phyloP scores from a whole-genome alignment of 2,113 vertebrate species.

The Toxostoma redivivum region DNA sequence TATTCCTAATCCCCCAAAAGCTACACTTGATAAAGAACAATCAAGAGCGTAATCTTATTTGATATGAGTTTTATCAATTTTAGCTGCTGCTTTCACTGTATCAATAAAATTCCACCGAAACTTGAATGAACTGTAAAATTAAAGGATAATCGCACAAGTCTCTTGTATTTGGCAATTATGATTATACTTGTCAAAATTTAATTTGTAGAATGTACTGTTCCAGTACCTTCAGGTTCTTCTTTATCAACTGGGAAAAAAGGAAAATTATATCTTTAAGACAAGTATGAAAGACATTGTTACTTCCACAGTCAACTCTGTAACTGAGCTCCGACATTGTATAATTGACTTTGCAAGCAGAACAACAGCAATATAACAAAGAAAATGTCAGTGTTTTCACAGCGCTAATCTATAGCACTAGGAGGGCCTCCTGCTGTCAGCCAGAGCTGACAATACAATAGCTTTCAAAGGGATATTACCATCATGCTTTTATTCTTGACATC shows the following conservation, averaged over 20 bases:
- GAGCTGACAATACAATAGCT: slow-evolving; percentile 81
- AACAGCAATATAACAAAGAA: slow-evolving; percentile 80
- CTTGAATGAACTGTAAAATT: slow-evolving; percentile 72
- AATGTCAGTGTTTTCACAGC: slow-evolving; percentile 80
- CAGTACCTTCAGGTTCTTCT: slow-evolving; percentile 53
- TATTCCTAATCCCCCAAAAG: slow-evolving; percentile 62
- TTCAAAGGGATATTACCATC: slow-evolving; percentile 82
- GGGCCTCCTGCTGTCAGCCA: slow-evolving; percentile 79
- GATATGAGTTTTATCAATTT: slow-evolving; percentile 60
- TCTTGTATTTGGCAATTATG: slow-evolving; percentile 63
- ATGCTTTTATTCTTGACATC: slow-evolving; percentile 82
- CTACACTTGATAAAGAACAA: slow-evolving; percentile 60
- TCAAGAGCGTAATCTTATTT: slow-evolving; percentile 59
- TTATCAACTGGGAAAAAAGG: slow-evolving; percentile 63
- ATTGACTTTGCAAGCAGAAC: slow-evolving; percentile 81
- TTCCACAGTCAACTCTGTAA: slow-evolving; percentile 78
- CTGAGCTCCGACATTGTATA: slow-evolving; percentile 77
- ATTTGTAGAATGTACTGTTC: slow-evolving; percentile 57
- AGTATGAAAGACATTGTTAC: slow-evolving; percentile 72
- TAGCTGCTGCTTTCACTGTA: slow-evolving; percentile 58
- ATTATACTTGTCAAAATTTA: slow-evolving; percentile 67
- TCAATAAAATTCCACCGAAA: slow-evolving; percentile 60
- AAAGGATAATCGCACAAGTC: slow-evolving; percentile 58
- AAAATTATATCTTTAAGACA: slow-evolving; percentile 76
- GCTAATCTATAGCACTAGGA: slow-evolving; percentile 79